A percentile compares a stretch with the other conserved stretches of the same genome.
Evolutionary conservation across 1,140 invertebrate species (phyloP).

Genomic region (Potamilus streckersoni): DNA sequence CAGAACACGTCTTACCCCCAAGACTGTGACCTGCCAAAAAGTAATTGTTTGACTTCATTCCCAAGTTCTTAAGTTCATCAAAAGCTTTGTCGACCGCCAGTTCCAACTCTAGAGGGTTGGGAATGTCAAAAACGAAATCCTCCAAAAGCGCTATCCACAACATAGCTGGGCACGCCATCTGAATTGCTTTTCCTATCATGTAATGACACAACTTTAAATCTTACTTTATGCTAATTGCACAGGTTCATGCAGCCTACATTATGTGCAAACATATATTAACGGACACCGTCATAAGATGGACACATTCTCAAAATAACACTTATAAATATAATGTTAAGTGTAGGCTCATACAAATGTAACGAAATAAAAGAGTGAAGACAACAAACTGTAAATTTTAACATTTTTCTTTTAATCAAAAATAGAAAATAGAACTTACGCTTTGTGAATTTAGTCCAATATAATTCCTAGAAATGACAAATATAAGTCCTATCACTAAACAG

Average conservation of each 20-base stretch:
- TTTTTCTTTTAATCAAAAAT: no score
- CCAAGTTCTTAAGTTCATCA: conserved; percentile 16
- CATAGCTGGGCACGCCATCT: conserved; percentile 13
- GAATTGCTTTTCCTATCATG: conserved; percentile 1
- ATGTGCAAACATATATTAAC: neutral
- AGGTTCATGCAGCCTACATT: neutral
- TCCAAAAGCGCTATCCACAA: conserved; percentile 48
- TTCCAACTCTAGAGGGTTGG: conserved; percentile 70
- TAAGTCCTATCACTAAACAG: no score
- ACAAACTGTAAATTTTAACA: no score
- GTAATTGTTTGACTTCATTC: conserved; percentile 38
- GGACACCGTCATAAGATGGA: neutral
- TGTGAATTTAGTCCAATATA: no score
- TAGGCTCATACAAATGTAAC: neutral
- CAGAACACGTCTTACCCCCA: conserved; percentile 33
- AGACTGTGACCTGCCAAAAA: conserved; percentile 52
- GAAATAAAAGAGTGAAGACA: no score
- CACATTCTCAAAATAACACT: neutral
- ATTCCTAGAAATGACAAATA: no score
- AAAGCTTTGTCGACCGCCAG: conserved; percentile 74
- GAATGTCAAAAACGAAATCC: conserved; percentile 44
- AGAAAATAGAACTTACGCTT: no score
- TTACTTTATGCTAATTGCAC: neutral
- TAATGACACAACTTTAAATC: neutral
- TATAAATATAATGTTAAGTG: neutral